A percentile compares a stretch with the other conserved stretches of the same genome.
These are phyloP conservation scores for Eulemur coronatus DNA, from an alignment of 2,797 vertebrate species.

Conservation along the genomic window DNA sequence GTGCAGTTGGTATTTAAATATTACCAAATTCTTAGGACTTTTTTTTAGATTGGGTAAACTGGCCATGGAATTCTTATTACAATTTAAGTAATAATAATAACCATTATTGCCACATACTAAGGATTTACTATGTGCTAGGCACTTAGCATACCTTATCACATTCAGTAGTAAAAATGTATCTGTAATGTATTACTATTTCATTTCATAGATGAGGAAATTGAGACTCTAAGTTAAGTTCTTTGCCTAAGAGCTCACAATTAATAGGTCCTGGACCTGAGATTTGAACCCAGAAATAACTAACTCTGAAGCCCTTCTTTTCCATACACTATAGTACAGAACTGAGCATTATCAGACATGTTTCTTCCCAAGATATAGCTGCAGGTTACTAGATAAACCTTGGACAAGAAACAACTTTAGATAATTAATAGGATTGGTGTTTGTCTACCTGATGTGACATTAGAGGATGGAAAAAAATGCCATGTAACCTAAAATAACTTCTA, in stretches of 20 bases:
- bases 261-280: neutral
- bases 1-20: neutral
- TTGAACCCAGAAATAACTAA: slow-evolving; percentile 15
- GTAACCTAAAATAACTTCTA: slow-evolving; percentile 28
- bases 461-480: neutral
- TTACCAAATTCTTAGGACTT: neutral
- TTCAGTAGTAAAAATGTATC: neutral
- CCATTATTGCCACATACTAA: neutral
- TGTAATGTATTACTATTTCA: slow-evolving; percentile 45
- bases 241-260: neutral
- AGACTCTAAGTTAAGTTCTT: neutral
- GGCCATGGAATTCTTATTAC: neutral
- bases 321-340: neutral
- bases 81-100: slow-evolving; percentile 31
- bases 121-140: neutral
- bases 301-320: neutral
- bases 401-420: neutral
- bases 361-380: neutral
- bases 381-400: slow-evolving; percentile 28
- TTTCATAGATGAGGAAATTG: neutral
- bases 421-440: slow-evolving; percentile 8
- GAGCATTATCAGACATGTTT: neutral
- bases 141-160: neutral
- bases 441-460: neutral
- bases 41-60: neutral